Conservation (phyloP, 2,888 invertebrate genomes). For the Idaea biselata region DNA sequence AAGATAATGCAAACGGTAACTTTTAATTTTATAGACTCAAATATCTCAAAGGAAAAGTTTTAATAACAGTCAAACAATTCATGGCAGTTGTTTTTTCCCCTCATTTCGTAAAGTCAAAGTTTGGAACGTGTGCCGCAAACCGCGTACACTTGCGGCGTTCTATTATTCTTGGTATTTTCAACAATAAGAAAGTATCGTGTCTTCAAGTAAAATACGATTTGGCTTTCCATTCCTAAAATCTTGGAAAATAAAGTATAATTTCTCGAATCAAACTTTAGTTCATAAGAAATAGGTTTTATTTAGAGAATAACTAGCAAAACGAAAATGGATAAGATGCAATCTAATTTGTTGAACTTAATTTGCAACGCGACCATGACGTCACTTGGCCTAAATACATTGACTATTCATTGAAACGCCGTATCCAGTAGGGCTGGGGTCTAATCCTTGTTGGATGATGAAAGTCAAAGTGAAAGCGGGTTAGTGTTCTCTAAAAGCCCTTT, state of each 20-base stretch:
- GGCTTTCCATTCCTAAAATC: slow-evolving; percentile 49
- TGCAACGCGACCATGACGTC: slow-evolving; percentile 36
- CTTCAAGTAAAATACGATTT: slow-evolving; percentile 11
- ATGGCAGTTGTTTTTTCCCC: slow-evolving; percentile 49
- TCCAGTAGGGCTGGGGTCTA: slow-evolving; percentile 60
- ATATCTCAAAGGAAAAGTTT: slow-evolving; percentile 53
- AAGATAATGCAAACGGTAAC: slow-evolving; percentile 50
- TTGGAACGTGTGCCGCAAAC: slow-evolving; percentile 50
- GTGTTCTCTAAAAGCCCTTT: slow-evolving; percentile 70
- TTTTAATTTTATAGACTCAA: slow-evolving; percentile 48
- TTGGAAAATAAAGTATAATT: slow-evolving; percentile 38
- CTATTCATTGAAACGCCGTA: slow-evolving; percentile 62
- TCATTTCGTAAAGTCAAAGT: slow-evolving; percentile 42
- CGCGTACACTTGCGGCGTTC: slow-evolving; percentile 37
- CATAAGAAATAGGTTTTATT: slow-evolving; percentile 8
- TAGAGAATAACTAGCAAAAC: neutral
- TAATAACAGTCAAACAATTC: slow-evolving; percentile 58
- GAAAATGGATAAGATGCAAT: slow-evolving; percentile 14
- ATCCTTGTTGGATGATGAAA: slow-evolving; percentile 57
- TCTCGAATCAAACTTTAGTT: slow-evolving; percentile 33
- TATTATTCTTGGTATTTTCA: slow-evolving; percentile 8
- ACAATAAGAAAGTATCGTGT: slow-evolving; percentile 8
- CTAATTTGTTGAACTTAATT: slow-evolving; percentile 27
- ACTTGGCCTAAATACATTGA: slow-evolving; percentile 63
- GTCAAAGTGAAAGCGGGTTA: slow-evolving; percentile 68